A percentile compares a stretch with the other conserved stretches of the same genome.
Evolutionary conservation across 2,113 vertebrate species (phyloP).

Genomic region (Ramphastos sulfuratus): DNA sequence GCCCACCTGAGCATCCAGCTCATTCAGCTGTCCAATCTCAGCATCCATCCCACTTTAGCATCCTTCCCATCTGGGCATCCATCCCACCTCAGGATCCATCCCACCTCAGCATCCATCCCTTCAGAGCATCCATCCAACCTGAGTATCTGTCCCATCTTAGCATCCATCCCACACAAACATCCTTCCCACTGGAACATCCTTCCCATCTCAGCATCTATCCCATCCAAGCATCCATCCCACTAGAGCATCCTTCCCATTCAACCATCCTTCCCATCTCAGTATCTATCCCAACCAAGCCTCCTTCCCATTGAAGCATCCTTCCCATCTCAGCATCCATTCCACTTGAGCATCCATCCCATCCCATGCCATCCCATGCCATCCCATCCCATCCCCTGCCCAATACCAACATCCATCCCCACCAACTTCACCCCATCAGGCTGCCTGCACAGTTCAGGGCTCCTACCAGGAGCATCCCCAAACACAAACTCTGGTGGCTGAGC

Average conservation of each 20-base stretch:
- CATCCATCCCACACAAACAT: background rate
- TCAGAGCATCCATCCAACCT: background rate
- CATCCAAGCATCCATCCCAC: too few relatives aligned
- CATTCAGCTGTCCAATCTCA: too few relatives aligned
- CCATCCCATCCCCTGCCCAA: background rate
- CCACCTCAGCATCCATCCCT: background rate
- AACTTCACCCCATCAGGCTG: background rate
- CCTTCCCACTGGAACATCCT: background rate
- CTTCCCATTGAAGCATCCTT: too few relatives aligned
- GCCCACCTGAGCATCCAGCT: background rate
- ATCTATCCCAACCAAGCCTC: background rate
- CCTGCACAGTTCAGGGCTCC: background rate
- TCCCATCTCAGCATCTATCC: background rate
- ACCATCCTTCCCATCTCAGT: background rate
- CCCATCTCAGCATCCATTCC: fast-evolving
- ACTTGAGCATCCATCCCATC: fast-evolving
- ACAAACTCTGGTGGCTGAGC: fast-evolving
- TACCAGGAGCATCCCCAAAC: background rate
- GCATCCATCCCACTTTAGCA: too few relatives aligned
- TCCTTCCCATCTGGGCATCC: too few relatives aligned
- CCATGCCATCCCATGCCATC: too few relatives aligned
- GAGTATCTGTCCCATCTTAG: fast-evolving
- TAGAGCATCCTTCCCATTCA: too few relatives aligned
- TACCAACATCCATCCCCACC: background rate
- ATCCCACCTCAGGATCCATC: background rate